phyloP scores from a whole-genome alignment of 2,797 vertebrate genomes.

The Onychomys arenicola region DNA sequence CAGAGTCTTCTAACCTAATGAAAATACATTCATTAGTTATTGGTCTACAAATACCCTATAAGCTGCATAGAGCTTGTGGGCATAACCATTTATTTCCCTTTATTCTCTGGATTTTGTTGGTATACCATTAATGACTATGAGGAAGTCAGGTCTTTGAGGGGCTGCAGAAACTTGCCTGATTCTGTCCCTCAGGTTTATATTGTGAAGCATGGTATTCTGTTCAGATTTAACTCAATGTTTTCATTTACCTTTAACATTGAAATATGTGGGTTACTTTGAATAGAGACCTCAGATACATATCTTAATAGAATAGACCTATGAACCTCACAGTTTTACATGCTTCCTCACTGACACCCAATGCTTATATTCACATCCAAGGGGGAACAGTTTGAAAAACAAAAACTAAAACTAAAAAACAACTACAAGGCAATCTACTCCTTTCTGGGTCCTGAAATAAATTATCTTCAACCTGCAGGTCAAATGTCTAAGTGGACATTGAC shows the following conservation, averaged over 20 bases:
- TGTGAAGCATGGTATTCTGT: neutral
- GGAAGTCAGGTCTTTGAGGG: neutral
- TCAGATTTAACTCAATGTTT: neutral
- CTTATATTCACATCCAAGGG: neutral
- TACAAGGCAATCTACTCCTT: neutral
- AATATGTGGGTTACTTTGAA: neutral
- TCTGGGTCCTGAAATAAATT: neutral
- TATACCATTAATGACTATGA: neutral
- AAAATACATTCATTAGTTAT: neutral
- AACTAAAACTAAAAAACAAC: neutral
- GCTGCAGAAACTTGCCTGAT: neutral
- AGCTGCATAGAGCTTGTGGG: neutral
- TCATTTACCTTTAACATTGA: neutral
- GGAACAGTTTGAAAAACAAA: neutral
- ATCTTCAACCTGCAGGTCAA: neutral
- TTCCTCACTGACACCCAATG: neutral
- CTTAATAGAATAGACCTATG: neutral
- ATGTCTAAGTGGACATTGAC: neutral
- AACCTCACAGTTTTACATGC: neutral
- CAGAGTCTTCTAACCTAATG: neutral
- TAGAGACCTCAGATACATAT: neutral
- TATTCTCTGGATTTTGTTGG: neutral
- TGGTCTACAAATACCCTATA: neutral
- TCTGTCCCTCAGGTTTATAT: neutral
- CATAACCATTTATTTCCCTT: slow-evolving; percentile 6